Conservation (phyloP, 30 jellyfish, hydroid and myxozoan genomes). For the Clytia hemisphaerica region DNA sequence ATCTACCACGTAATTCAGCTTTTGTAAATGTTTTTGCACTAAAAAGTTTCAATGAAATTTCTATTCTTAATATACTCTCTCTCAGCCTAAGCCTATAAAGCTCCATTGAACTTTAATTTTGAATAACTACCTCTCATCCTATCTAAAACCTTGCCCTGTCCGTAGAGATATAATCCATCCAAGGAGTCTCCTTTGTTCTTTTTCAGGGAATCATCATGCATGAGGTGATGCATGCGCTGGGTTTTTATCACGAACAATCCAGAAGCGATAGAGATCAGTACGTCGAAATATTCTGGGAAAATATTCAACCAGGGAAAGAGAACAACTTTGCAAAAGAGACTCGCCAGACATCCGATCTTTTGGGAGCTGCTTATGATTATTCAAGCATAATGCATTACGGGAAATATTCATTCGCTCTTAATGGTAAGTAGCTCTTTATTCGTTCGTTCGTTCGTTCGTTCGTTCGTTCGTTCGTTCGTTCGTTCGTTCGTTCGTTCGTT, state of each 20-base stretch:
- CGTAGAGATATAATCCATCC: too few relatives aligned
- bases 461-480: too few relatives aligned
- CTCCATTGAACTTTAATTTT: too few relatives aligned
- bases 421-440: constrained; percentile 14
- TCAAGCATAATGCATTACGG: constrained; percentile 74
- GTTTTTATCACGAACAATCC: constrained; percentile 43
- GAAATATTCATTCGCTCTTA: constrained; percentile 13
- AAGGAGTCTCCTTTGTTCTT: too few relatives aligned
- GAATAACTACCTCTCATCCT: too few relatives aligned
- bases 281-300: constrained; percentile 44
- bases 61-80: too few relatives aligned
- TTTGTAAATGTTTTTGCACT: background rate
- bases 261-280: constrained; percentile 46
- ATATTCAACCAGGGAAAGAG: constrained; percentile 29
- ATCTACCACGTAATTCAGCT: constrained; percentile 21
- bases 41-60: too few relatives aligned
- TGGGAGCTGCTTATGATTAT: constrained; percentile 48
- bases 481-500: too few relatives aligned
- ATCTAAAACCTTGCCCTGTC: too few relatives aligned
- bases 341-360: constrained; percentile 31
- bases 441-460: too few relatives aligned
- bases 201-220: constrained; percentile 35
- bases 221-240: constrained; percentile 48
- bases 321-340: constrained; percentile 41
- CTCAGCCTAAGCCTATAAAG: too few relatives aligned